Conservation (phyloP, 2,113 vertebrate species). For the Sapayoa aenigma region DNA sequence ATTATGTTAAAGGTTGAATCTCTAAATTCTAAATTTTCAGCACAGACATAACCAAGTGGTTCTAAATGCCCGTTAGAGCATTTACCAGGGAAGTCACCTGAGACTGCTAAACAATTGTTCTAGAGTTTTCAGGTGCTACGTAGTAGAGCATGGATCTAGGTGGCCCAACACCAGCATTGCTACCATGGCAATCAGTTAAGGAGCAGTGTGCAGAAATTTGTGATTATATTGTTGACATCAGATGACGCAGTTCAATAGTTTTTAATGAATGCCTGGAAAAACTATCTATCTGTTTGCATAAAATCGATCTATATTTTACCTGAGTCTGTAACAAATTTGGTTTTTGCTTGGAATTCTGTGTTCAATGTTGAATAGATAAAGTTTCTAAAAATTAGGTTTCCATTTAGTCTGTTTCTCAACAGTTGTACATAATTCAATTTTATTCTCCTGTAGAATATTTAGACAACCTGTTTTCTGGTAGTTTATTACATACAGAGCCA, state of each 20-base stretch:
- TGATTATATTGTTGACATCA: not conserved
- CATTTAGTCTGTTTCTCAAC: not conserved
- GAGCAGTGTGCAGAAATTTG: not conserved
- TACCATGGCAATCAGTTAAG: not conserved
- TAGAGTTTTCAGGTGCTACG: not conserved
- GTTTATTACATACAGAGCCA: not conserved
- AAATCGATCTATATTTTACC: not conserved
- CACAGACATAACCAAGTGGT: not conserved
- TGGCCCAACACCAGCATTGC: not conserved
- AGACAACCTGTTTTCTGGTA: not conserved
- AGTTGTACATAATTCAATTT: not conserved
- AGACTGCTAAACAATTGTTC: not conserved
- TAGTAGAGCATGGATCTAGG: not conserved
- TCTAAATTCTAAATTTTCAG: not conserved
- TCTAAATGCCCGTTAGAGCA: not conserved
- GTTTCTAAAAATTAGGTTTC: not conserved
- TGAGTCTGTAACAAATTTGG: not conserved
- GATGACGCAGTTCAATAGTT: not conserved
- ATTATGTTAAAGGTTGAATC: not conserved
- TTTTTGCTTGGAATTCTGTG: not conserved
- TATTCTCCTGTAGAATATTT: not conserved
- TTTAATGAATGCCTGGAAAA: not conserved
- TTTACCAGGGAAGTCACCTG: not conserved
- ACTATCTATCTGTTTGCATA: not conserved
- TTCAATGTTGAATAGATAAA: not conserved